Conservation (phyloP, 2,888 invertebrate species). For the Leucoma salicis region DNA sequence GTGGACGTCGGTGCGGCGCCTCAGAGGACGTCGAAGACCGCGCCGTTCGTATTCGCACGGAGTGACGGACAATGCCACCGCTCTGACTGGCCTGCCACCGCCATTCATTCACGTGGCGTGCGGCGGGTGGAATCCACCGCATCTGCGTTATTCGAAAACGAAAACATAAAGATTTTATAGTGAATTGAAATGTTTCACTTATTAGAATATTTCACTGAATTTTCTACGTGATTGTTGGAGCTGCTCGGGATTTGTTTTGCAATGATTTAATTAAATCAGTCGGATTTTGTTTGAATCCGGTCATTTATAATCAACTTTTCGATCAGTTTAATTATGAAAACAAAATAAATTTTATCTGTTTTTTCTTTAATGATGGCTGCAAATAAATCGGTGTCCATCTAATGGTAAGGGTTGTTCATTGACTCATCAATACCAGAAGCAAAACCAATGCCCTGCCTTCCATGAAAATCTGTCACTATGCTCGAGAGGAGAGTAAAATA, state of each 20-base stretch:
- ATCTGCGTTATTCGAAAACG: slow-evolving; percentile 57
- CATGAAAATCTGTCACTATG: no score
- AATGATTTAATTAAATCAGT: slow-evolving; percentile 16
- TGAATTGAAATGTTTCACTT: slow-evolving; percentile 48
- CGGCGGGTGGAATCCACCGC: slow-evolving; percentile 43
- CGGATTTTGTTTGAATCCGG: background rate
- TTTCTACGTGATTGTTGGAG: slow-evolving; percentile 31
- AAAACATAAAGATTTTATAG: slow-evolving; percentile 53
- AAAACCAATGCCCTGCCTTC: no score
- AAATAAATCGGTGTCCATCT: no score
- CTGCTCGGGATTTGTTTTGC: slow-evolving; percentile 21
- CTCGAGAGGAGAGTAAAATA: no score
- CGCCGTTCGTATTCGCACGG: slow-evolving; percentile 43
- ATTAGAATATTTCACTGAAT: slow-evolving; percentile 38
- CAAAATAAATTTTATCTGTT: no score
- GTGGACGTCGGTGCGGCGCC: slow-evolving; percentile 72
- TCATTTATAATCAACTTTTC: no score
- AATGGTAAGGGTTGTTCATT: no score
- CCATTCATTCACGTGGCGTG: slow-evolving; percentile 50
- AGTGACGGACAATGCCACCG: slow-evolving; percentile 73
- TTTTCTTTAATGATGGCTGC: no score
- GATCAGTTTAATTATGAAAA: background rate
- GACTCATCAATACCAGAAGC: no score
- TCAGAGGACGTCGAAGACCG: slow-evolving; percentile 57
- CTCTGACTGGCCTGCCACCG: slow-evolving; percentile 63